phyloP scores from a whole-genome alignment of 2,797 vertebrate species.

The Scolopax rusticola region DNA sequence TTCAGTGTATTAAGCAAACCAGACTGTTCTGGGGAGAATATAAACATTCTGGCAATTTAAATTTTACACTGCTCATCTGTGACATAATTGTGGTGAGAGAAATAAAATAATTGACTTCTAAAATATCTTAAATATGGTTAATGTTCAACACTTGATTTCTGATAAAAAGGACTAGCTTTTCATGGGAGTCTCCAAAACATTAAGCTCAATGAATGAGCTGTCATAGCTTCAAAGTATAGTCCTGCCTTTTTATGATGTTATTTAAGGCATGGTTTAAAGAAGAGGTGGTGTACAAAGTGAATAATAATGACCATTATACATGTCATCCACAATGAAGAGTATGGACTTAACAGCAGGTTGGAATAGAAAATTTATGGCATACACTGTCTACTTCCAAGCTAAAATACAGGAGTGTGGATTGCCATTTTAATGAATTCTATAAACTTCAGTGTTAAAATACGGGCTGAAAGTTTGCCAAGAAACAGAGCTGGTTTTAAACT shows the following conservation, averaged over 20 bases:
- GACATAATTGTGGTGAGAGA: neutral
- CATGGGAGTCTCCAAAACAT: neutral
- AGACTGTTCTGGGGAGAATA: neutral
- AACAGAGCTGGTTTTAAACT: neutral
- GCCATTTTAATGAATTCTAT: constrained; percentile 10
- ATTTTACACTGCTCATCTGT: neutral
- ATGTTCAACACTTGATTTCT: neutral
- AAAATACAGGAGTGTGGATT: neutral
- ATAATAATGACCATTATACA: neutral
- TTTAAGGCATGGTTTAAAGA: neutral
- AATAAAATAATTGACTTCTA: neutral
- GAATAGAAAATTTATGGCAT: neutral
- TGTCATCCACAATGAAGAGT: neutral
- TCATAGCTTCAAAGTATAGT: neutral
- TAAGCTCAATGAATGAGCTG: neutral
- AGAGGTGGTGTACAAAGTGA: neutral
- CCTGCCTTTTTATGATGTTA: neutral
- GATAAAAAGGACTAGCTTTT: neutral
- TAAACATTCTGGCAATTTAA: neutral
- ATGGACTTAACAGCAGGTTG: neutral
- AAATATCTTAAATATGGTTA: neutral
- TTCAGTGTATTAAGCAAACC: neutral
- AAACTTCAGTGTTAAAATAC: neutral
- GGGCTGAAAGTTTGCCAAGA: neutral
- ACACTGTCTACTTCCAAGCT: neutral